Evolutionary conservation across 2,113 vertebrate species (phyloP), one percentile per base, ranked within the genome.

Genomic region (Catharus minimus): DNA sequence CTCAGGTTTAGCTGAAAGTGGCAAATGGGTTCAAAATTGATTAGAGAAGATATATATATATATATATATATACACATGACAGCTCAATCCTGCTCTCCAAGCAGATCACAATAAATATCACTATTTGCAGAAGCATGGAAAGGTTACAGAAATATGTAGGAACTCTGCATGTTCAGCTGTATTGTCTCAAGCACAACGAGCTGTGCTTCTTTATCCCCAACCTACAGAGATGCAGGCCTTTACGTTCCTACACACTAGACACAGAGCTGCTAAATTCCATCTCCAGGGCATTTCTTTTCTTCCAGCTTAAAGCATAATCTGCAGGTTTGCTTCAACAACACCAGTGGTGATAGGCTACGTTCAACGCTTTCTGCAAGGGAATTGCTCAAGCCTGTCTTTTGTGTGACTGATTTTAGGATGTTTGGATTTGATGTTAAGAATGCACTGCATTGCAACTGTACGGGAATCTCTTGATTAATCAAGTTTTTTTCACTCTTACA

Each of bases 391-490:
- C 38, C 66, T 61, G 18, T 62, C 71, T 30, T 80, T 28, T 52
- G 36, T 7, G 5, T 12, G 64, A 82, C 53, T 39, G 53, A 64
- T 67, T 83, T 67, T 10, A 67, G 79, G 88, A 58, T 92, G 58
- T 68, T 74, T 64, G 73, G 68, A 91, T 94, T 76, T 18, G 8
- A 57, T 66, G 44, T 57, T 41, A 56, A 68, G 72, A 66, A 53
- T 0, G 0, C 0, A 0, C 60, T 13, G 44, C 62, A 46, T 50
- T 7, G 1, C 41, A 79, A 75, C 77, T 16, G 41, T 1, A 66
- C 23, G 55, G 46, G 74, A 79, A 87, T 79, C 84, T 96, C 81
- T 53, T 41, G 43, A 85, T 95, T 91, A 87, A 89, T 85, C 81
- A 66, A 24, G 57, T 36, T 68, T 94, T 84, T 75, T 80, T 72